A percentile compares a stretch with the other conserved stretches of the same genome.
These are phyloP conservation scores for Zeugodacus cucurbitae DNA, from an alignment of 1,140 invertebrate species.

Conservation along the genomic window DNA sequence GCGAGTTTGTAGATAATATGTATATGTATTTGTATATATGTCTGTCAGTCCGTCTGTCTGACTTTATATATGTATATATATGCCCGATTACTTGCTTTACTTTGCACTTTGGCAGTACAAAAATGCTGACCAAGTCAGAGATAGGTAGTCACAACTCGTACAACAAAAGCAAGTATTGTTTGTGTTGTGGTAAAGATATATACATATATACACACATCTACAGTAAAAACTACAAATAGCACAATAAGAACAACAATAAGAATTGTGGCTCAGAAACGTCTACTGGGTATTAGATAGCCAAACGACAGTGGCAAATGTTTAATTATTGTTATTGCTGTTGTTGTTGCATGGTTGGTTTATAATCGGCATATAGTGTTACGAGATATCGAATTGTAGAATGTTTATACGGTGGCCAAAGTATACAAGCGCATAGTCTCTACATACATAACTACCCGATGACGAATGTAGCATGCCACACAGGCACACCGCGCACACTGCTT, in stretches of 20 bases:
- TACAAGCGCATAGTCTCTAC: neutral
- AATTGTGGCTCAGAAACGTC: neutral
- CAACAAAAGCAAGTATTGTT: neutral
- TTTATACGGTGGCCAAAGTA: neutral
- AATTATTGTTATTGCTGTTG: neutral
- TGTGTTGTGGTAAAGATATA: neutral
- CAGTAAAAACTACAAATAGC: neutral
- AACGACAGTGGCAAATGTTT: neutral
- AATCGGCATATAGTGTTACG: slow-evolving; percentile 22
- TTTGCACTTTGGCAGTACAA: slow-evolving; percentile 3
- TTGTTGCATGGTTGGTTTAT: neutral
- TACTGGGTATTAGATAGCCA: neutral
- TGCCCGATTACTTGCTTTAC: neutral
- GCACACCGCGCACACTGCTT: neutral
- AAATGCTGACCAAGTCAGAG: slow-evolving; percentile 14
- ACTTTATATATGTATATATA: too few relatives aligned
- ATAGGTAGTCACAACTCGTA: neutral
- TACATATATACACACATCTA: neutral
- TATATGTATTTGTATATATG: too few relatives aligned
- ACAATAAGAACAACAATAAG: neutral
- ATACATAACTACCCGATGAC: neutral
- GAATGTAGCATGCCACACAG: slow-evolving; percentile 21
- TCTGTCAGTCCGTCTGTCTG: too few relatives aligned
- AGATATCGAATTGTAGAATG: slow-evolving; percentile 25
- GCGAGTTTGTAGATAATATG: neutral